Evolutionary conservation across 2,113 vertebrate species (phyloP), one percentile per base, ranked within the genome.

Genomic region (Entomyzon cyanotis): DNA sequence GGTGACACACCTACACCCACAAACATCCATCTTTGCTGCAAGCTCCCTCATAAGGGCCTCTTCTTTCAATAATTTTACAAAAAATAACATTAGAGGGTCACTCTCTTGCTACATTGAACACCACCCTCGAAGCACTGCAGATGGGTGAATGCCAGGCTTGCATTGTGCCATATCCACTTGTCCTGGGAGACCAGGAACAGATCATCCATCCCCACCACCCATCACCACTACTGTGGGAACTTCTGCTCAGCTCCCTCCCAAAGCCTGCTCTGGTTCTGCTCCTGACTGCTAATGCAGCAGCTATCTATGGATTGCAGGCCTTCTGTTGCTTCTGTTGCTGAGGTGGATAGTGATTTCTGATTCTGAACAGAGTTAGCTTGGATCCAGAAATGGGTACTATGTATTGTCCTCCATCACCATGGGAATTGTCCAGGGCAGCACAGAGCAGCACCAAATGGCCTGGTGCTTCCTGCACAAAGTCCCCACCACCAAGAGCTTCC

Each of bases 1-100:
- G n/a, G 35, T 30, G 41, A 39, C 56, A 82, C 13, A 44, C 3
- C n/a, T 53, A 33, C 7, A 25, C 19, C 42, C 42, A 50, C 35
- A 67, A 46, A 67, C 0, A 3, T 30, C 46, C 11, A 28, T 59
- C 27, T 77, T 76, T 35, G 25, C 55, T 59, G 6, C 2, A 13
- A 63, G 44, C 7, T 91, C 12, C 53, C 24, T 74, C 60, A 20
- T 4, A 10, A 80, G 5, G 6, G n/a, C 3, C 18, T 35, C 18
- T 67, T 71, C 35, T 44, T 33, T 35, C 15, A 7, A 23, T 15
- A 28, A 2, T 74, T 80, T 20, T 10, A 37, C 19, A 60, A 78
- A 73, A 77, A 47, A 27, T 5, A 81, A 2, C 33, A 52, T 31
- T n/a, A 0, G 0, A 52, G 35, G 24, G 19, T 35, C 70, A 23